phyloP scores from a whole-genome alignment of 1,140 invertebrate species.

The Leptinotarsa lineolata region DNA sequence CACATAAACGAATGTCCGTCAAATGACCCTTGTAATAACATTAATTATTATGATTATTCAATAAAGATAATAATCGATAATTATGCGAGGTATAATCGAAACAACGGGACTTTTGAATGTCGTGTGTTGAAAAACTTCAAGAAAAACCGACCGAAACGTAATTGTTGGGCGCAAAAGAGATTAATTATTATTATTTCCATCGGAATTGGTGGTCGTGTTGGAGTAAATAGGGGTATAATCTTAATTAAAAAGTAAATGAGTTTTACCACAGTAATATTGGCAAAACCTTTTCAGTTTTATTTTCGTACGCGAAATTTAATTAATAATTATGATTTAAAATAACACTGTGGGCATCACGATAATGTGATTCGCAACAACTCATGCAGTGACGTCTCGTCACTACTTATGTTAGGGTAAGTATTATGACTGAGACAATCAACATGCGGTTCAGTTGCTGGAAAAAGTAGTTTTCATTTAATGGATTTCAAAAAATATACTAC shows the following conservation, averaged over 20 bases:
- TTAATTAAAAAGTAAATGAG: constrained; percentile 49
- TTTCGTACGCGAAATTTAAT: constrained; percentile 38
- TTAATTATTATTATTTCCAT: constrained; percentile 30
- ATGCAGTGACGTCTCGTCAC: not conserved
- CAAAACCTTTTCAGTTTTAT: constrained; percentile 28
- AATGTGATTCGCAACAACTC: constrained; percentile 10
- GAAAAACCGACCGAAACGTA: not conserved
- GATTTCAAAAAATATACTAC: too few relatives aligned
- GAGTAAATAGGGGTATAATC: constrained; percentile 46
- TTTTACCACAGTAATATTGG: constrained; percentile 37
- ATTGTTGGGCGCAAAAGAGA: constrained; percentile 30
- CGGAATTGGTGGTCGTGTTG: constrained; percentile 32
- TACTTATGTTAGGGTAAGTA: not conserved
- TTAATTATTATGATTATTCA: constrained; percentile 9
- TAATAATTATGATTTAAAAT: constrained; percentile 35
- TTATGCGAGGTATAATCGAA: constrained; percentile 1
- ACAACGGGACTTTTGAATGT: constrained; percentile 7
- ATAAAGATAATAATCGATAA: constrained; percentile 20
- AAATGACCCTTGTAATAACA: constrained; percentile 6
- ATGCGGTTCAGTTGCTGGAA: too few relatives aligned
- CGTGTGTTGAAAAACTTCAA: not conserved
- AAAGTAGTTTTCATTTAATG: too few relatives aligned
- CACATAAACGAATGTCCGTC: not conserved
- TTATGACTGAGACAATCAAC: too few relatives aligned
- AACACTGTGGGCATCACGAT: constrained; percentile 34